Conservation (phyloP, 2,797 vertebrate genomes). For the Gallinago solitaria region DNA sequence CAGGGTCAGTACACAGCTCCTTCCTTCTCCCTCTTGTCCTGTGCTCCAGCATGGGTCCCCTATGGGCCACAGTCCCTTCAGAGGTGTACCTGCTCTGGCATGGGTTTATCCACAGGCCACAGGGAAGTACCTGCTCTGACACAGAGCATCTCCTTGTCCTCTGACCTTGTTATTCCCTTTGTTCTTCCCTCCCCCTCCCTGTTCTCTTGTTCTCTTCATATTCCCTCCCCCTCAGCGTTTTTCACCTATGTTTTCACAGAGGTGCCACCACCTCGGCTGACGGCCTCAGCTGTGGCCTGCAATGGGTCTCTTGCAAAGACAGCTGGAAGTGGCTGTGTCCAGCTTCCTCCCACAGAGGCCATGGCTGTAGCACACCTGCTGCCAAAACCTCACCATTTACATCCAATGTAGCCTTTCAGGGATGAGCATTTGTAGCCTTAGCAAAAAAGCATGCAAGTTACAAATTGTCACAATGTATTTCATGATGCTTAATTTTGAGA, state of each 20-base stretch:
- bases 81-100: background rate
- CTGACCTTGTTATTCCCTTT: background rate
- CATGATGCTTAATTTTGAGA: background rate
- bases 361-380: background rate
- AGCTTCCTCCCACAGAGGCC: background rate
- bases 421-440: background rate
- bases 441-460: background rate
- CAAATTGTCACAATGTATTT: background rate
- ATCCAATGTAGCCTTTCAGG: background rate
- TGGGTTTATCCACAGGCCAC: background rate
- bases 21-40: background rate
- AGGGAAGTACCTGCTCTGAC: background rate
- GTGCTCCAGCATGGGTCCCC: background rate
- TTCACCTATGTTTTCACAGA: background rate
- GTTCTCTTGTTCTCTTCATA: accelerated
- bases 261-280: background rate
- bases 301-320: background rate
- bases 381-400: background rate
- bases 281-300: background rate
- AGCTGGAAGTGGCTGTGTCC: background rate
- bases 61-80: background rate
- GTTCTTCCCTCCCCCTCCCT: background rate
- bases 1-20: background rate
- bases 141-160: background rate
- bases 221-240: background rate